Evolutionary conservation across 2,888 invertebrate genomes (phyloP), one percentile per base, ranked within the genome.

Genomic region (Bellardia pandia): DNA sequence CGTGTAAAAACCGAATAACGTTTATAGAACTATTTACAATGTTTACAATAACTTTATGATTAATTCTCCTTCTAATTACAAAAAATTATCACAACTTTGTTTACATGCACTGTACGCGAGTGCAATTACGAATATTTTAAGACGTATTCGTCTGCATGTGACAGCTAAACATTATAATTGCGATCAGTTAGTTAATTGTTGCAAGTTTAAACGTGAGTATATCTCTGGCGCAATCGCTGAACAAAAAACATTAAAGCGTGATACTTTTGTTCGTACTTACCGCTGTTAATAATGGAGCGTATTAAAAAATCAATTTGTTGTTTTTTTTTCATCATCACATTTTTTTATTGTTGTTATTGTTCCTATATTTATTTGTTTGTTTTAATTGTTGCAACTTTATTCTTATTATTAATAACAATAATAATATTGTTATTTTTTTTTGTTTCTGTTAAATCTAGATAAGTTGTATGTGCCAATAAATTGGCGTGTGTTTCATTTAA

Each of bases 401-500:
- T 14, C 51, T 51, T 51, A 58, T 3, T 23, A 30, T 11, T 58
- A 16, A 13, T 58, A 58, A 58, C 30, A 23, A 5, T 69, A 23
- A 23, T 33, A 5, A 33, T 66, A 23, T 66, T 42, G 2, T 42
- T 45, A 42, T 66, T 66, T 3, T 45, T 66, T 66, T 42, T 42
- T 66, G 23, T 7, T 45, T 66, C 16, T 16, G 45, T 69, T 69
- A 40, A 53, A 40, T 66, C 30, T 16, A 51, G 45, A 64, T 69
- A 51, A 14, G 0, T 11, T 56, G 16, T 72, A 0, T 23, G 33
- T 30, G 23, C 9, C 48, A 16, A 62, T 71, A 64, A 66, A 64
- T 80, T 71, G 68, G 58, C 68, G 74, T 72, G 51, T 48, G 68
- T 78, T 74, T 81, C 69, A 66, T 37, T 76, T 23, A 53, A 58